A percentile compares a stretch with the other conserved stretches of the same genome.
Conservation (phyloP, 2,113 vertebrate species). For the Poeciliopsis turrubarensis region DNA sequence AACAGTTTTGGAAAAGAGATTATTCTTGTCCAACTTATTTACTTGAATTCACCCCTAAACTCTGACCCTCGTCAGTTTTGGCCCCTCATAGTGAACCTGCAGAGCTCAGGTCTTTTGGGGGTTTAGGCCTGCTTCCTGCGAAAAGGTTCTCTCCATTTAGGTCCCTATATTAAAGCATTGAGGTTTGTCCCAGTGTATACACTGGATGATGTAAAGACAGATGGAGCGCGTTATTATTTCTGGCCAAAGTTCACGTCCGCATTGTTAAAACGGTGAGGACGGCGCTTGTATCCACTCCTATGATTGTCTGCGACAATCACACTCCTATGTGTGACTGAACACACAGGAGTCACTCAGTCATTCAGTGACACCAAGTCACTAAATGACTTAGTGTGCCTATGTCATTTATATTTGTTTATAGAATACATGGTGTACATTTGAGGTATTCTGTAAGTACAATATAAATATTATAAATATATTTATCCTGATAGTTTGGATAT, state of each 20-base stretch:
- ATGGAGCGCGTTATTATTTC: conserved; percentile 17
- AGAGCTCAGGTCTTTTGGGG: conserved; percentile 6
- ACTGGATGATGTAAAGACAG: conserved; percentile 21
- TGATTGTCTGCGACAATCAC: conserved; percentile 50
- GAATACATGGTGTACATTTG: conserved; percentile 91
- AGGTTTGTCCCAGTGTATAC: conserved; percentile 43
- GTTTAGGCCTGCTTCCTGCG: neutral
- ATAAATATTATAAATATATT: conserved; percentile 89
- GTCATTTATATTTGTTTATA: conserved; percentile 91
- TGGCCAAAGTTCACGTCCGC: conserved; percentile 26
- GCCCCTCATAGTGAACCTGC: conserved; percentile 22
- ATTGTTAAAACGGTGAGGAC: conserved; percentile 23
- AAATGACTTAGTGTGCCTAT: conserved; percentile 82
- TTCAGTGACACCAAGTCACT: no score
- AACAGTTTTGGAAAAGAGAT: conserved; percentile 22
- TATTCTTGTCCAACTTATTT: conserved; percentile 7
- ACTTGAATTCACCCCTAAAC: conserved; percentile 12
- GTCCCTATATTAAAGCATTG: conserved; percentile 14
- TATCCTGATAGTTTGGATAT: conserved; percentile 79
- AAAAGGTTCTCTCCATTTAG: conserved; percentile 46
- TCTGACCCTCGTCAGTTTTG: neutral
- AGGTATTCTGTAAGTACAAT: conserved; percentile 94
- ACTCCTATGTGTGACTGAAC: no score
- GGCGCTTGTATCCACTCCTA: conserved; percentile 42
- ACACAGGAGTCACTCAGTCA: no score